Base-by-base conservation (phyloP, 2,113 vertebrate genomes). In the Terrapene triunguis region DNA sequence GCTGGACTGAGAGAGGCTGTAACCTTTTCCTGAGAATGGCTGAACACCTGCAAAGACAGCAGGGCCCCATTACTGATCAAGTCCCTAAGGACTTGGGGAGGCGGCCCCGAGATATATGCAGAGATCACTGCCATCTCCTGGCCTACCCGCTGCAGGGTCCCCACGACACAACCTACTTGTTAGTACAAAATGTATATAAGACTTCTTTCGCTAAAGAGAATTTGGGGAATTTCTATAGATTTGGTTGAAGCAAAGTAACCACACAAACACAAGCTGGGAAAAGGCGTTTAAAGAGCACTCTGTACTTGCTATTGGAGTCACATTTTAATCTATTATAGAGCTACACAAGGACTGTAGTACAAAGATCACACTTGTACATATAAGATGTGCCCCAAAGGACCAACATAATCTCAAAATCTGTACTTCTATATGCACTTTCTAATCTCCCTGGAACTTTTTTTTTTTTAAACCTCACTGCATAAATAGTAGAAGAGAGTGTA, bases 301-400 rank as follows among this genome's bases (percentile, higher is more conserved):
- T 1, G 22, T 14, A 79, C 0, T 1, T 10, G 7, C 8, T 7
- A 50, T 10, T 29, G 14, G 25, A 35, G 6, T 76, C 1, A 0
- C 9, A 32, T 12, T 59, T 65, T 24, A 1, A 57, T 3, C 4
- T 0, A 1, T 9, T 84, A 42, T 16, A 10, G 54, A 11, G 50
- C 5, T 21, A 50, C 47, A 12, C 1, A 1, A 85, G 5, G 14
- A 22, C 4, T 3, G 5, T 13, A 81, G 55, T 27, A 21, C n/a
- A 65, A 69, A 95, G 90, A 6, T 48, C 44, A 22, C 11, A 16
- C 81, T 13, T 13, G 51, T 76, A 74, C 1, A 38, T 14, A 17
- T 38, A 62, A 82, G 51, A 22, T 14, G 3, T 44, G 88, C 80
- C 14, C 32, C 22, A 25, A 89, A 19, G 53, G 87, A 53, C 4